Conservation (phyloP, 2,888 invertebrate genomes). For the Ellobium chinense region DNA sequence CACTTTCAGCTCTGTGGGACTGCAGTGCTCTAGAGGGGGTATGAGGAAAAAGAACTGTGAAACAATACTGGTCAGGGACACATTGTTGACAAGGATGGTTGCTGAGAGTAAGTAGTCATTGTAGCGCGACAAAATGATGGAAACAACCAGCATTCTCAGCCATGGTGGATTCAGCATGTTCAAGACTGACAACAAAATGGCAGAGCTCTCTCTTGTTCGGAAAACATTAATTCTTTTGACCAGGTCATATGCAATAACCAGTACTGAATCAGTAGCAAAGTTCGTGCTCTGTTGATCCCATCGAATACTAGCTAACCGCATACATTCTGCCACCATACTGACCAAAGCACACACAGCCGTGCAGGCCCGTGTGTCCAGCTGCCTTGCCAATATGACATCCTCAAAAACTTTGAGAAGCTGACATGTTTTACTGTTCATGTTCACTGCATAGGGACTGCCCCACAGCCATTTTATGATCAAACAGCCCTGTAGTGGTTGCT, state of each 20-base stretch:
- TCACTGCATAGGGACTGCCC: conserved; percentile 56
- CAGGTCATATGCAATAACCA: not conserved
- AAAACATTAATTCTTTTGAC: conserved; percentile 11
- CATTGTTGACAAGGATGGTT: not conserved
- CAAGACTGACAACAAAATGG: conserved; percentile 45
- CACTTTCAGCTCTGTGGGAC: not conserved
- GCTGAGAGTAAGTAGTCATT: conserved; percentile 63
- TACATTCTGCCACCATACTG: conserved; percentile 16
- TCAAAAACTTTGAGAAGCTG: conserved; percentile 56
- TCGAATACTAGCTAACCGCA: not conserved
- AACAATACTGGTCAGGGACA: conserved; percentile 20
- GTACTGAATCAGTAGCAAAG: conserved; percentile 14
- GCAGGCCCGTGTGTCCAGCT: not conserved
- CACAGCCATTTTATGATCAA: conserved; percentile 62
- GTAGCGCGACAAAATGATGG: conserved; percentile 54
- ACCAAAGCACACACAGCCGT: conserved; percentile 11
- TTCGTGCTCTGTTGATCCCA: conserved; percentile 14
- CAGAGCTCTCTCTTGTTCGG: not conserved
- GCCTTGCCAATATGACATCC: not conserved
- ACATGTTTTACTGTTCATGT: conserved; percentile 54
- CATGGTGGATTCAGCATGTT: conserved; percentile 57
- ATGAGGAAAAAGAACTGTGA: conserved; percentile 32
- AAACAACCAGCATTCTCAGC: conserved; percentile 60
- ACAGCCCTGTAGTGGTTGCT: conserved; percentile 30
- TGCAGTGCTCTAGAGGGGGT: not conserved